phyloP scores from a whole-genome alignment of 1,140 invertebrate genomes.

The Platorchestia sp. region DNA sequence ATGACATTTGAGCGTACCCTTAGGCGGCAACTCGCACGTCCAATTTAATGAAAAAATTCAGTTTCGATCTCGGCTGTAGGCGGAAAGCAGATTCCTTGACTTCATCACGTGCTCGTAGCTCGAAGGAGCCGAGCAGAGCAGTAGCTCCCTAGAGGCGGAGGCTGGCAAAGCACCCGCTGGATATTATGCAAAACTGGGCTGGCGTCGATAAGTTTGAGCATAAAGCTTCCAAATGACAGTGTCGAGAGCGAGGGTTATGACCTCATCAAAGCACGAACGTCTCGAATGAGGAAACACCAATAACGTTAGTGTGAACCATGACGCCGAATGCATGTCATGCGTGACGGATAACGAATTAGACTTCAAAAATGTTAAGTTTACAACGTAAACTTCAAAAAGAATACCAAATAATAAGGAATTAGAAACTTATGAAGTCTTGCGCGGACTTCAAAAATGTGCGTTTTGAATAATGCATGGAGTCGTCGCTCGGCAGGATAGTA shows the following conservation, averaged over 20 bases:
- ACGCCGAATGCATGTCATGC: neutral
- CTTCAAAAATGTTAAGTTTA: neutral
- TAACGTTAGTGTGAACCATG: slow-evolving; percentile 13
- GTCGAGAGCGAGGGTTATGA: slow-evolving; percentile 46
- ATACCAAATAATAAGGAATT: neutral
- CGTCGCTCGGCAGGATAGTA: slow-evolving; percentile 12
- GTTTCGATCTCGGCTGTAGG: neutral
- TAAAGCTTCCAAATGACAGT: slow-evolving; percentile 49
- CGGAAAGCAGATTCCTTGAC: neutral
- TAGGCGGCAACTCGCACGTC: neutral
- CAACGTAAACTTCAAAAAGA: neutral
- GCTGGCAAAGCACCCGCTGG: slow-evolving; percentile 43
- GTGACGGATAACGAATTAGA: neutral
- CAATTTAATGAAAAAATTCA: neutral
- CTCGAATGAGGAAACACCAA: neutral
- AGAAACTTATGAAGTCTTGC: neutral
- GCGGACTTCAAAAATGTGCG: neutral
- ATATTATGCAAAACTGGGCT: slow-evolving; percentile 49
- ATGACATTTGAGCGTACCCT: neutral
- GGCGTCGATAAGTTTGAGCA: slow-evolving; percentile 48
- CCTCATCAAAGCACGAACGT: slow-evolving; percentile 53
- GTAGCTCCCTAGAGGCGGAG: slow-evolving; percentile 15
- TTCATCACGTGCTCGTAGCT: neutral
- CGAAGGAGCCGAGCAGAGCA: neutral
- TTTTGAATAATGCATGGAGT: slow-evolving; percentile 38